A percentile compares a stretch with the other conserved stretches of the same genome.
Evolutionary conservation across 2,888 invertebrate genomes (phyloP).

Genomic region (Cotesia congregata): DNA sequence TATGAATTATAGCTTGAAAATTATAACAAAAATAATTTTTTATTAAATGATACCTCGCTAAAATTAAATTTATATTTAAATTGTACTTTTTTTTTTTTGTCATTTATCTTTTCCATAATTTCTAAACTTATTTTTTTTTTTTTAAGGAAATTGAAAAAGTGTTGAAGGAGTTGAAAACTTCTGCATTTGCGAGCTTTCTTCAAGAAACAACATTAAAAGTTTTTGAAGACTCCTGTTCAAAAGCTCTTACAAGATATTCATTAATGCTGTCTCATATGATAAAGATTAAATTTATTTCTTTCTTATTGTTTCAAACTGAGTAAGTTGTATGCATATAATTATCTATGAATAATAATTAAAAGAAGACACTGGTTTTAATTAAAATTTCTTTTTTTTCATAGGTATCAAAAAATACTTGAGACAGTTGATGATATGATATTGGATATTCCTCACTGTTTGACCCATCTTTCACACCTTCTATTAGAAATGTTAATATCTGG

Average conservation of each 20-base stretch:
- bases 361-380: neutral
- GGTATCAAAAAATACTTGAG: constrained; percentile 74
- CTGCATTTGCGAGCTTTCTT: constrained; percentile 57
- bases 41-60: too few species aligned
- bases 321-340: constrained; percentile 54
- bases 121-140: too few species aligned
- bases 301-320: constrained; percentile 72
- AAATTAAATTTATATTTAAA: too few species aligned
- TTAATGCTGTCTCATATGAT: constrained; percentile 73
- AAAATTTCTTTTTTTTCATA: neutral
- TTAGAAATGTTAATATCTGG: constrained; percentile 56
- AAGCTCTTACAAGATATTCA: constrained; percentile 70
- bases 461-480: constrained; percentile 83
- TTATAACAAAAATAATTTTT: constrained; percentile 23
- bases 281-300: constrained; percentile 69
- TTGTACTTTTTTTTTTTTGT: too few species aligned
- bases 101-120: too few species aligned
- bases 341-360: too few species aligned
- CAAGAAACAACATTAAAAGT: constrained; percentile 63
- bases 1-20: too few species aligned
- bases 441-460: constrained; percentile 89
- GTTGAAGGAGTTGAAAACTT: too few species aligned
- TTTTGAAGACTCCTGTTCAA: constrained; percentile 68
- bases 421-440: constrained; percentile 81
- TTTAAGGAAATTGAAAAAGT: too few species aligned